Percentiles rank a stretch among this genome's conserved stretches.
Evolutionary conservation across 2,797 vertebrate species (phyloP).

Genomic region (Eptatretus atami): DNA sequence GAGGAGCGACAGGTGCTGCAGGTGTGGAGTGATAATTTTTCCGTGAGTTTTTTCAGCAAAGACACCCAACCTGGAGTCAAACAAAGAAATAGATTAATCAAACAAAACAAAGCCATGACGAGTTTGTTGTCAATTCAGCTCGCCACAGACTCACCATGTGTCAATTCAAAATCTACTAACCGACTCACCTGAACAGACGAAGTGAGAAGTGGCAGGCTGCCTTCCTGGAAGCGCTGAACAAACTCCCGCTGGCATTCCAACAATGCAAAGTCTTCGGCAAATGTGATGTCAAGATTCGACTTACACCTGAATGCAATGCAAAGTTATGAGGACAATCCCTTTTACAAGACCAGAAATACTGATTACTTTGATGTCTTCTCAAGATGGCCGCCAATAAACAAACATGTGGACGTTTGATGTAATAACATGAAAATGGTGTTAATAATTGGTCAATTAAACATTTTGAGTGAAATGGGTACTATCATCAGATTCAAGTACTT

Average conservation of each 20-base stretch:
- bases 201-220: slow-evolving; percentile 64
- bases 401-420: too few species aligned
- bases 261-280: slow-evolving; percentile 69
- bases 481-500: too few species aligned
- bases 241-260: slow-evolving; percentile 76
- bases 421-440: too few species aligned
- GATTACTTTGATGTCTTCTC: too few species aligned
- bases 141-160: too few species aligned
- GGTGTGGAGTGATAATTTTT: slow-evolving; percentile 47
- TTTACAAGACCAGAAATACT: too few species aligned
- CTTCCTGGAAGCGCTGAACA: slow-evolving; percentile 37
- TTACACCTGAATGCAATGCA: slow-evolving; percentile 22
- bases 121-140: too few species aligned
- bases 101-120: neutral
- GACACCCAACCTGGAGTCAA: slow-evolving; percentile 33
- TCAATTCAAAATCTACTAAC: too few species aligned
- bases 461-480: too few species aligned
- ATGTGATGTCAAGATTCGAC: slow-evolving; percentile 46
- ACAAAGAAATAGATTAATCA: neutral
- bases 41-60: slow-evolving; percentile 65
- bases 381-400: too few species aligned
- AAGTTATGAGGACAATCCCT: too few species aligned
- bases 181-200: slow-evolving; percentile 64
- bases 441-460: too few species aligned
- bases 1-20: slow-evolving; percentile 71